Conservation (phyloP, 2,888 invertebrate species). For the Agrotis ipsilon region DNA sequence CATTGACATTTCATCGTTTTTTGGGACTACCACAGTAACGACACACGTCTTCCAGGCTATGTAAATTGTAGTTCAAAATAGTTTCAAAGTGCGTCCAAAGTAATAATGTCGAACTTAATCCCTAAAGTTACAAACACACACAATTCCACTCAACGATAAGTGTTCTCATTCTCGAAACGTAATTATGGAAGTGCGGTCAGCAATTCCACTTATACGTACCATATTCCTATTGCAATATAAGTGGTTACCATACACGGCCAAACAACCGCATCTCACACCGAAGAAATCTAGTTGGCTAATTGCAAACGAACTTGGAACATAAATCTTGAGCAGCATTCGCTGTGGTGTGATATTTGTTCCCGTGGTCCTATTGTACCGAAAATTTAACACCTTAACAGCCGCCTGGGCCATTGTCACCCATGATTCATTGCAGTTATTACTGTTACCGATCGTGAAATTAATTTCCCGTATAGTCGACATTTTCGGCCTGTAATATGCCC, state of each 20-base stretch:
- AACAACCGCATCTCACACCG: conserved; percentile 48
- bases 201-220: conserved; percentile 10
- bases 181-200: conserved; percentile 23
- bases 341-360: conserved; percentile 74
- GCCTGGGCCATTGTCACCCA: conserved; percentile 79
- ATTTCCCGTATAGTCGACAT: conserved; percentile 81
- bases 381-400: conserved; percentile 86
- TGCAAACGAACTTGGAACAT: conserved; percentile 86
- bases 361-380: conserved; percentile 76
- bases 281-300: conserved; percentile 87
- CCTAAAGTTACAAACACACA: conserved; percentile 1
- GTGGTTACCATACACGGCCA: conserved; percentile 28
- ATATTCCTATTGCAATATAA: conserved; percentile 33
- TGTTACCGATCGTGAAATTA: conserved; percentile 87
- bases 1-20: too few relatives aligned
- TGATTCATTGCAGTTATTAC: conserved; percentile 88
- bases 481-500: conserved; percentile 75
- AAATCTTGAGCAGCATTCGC: conserved; percentile 78
- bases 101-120: background rate
- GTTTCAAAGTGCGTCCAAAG: background rate
- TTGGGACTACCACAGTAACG: too few relatives aligned
- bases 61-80: background rate
- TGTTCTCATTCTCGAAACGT: conserved; percentile 14
- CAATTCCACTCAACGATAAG: background rate
- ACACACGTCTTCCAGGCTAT: too few relatives aligned